Evolutionary conservation across 2,888 invertebrate species (phyloP).

Genomic region (Acanthosepion esculentum): DNA sequence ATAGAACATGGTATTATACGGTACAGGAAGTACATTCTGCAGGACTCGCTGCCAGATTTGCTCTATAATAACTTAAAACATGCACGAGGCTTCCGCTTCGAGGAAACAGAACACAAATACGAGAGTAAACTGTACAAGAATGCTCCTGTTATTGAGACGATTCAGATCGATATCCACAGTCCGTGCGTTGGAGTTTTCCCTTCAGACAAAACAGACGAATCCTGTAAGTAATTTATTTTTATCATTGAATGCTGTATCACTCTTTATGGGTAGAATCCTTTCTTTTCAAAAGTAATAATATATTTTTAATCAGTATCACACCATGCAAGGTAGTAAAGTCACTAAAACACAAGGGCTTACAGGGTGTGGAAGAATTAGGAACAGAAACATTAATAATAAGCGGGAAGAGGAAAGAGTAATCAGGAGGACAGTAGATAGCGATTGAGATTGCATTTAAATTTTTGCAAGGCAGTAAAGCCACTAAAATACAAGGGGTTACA

Average conservation of each 20-base stretch:
- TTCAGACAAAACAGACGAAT: constrained; percentile 64
- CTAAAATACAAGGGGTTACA: too few species aligned
- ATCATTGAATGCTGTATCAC: neutral
- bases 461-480: too few species aligned
- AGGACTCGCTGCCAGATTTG: constrained; percentile 65
- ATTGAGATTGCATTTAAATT: too few species aligned
- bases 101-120: constrained; percentile 61
- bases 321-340: too few species aligned
- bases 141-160: constrained; percentile 58
- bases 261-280: neutral
- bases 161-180: constrained; percentile 64
- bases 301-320: too few species aligned
- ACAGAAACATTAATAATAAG: too few species aligned
- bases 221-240: constrained; percentile 62
- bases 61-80: constrained; percentile 67
- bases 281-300: neutral
- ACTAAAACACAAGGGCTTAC: too few species aligned
- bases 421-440: too few species aligned
- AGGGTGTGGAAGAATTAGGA: too few species aligned
- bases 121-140: constrained; percentile 58
- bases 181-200: constrained; percentile 63
- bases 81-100: constrained; percentile 64
- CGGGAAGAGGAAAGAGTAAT: too few species aligned
- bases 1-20: constrained; percentile 79
- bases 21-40: constrained; percentile 77